Evolutionary conservation across 2,797 vertebrate genomes (phyloP), one percentile per base, ranked within the genome.

Genomic region (Xiphophorus birchmanni): DNA sequence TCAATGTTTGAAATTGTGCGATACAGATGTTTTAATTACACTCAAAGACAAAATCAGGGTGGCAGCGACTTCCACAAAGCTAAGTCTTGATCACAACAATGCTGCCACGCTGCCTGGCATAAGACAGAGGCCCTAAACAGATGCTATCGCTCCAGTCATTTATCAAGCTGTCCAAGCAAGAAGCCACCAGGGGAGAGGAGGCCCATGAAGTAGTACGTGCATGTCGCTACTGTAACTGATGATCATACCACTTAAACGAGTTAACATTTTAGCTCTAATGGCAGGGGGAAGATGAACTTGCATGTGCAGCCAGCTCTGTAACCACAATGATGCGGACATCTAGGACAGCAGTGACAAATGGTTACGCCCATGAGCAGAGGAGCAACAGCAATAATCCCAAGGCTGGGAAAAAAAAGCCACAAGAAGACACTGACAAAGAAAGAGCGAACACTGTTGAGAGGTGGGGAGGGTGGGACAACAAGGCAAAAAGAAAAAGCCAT

Each of bases 151-250:
- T 88, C 82, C 80, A 65, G 77, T 83, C 91, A 93, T 93, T 80
- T 72, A 91, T 94, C 91, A 93, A 81, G 80, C 90, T 90, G 91
- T 90, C 91, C 87, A 90, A 92, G 92, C 85, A 89, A 90, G 89
- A 90, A 87, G 79, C 84, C 87, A 84, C 80, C 80, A 65, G 81
- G 74, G 86, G 76, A 88, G 85, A 86, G 78, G 83, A 88, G 82
- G 84, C 87, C 77, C 89, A 83, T 82, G 82, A 76, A 90, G 89
- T 89, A 89, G 85, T 92, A 88, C 89, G 87, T n/a, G 78, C 87
- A 89, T 76, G 86, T 87, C 88, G 47, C 84, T 65, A 63, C 87
- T 87, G 86, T 88, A 92, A 92, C 89, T 90, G 91, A 95, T 94
- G 93, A 92, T 93, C 88, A 90, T 84, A 60, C 60, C 3, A 65